These are phyloP conservation scores for Heliopora coerulea DNA, from an alignment of 92 coral and sea anemone genomes.

Conservation along the genomic window DNA sequence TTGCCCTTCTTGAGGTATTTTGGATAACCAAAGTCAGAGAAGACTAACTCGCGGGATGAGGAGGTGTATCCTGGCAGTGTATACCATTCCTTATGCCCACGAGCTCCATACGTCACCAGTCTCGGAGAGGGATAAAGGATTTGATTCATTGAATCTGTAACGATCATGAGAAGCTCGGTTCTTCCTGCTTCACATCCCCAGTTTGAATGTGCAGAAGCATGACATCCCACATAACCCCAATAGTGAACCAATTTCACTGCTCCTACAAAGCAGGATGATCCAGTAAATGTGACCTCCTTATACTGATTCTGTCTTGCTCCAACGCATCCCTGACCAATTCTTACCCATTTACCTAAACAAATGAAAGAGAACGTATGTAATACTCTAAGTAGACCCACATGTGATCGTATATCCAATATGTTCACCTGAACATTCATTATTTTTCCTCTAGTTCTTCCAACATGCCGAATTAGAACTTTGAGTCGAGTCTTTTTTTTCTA, in stretches of 20 bases:
- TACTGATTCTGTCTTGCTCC: not conserved
- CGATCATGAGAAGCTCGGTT: not conserved
- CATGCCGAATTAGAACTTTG: too few relatives aligned
- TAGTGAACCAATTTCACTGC: constrained; percentile 7
- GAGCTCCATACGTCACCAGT: not conserved
- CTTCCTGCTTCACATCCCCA: not conserved
- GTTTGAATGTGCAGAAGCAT: not conserved
- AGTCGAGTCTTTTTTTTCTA: too few relatives aligned
- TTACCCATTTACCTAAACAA: not conserved
- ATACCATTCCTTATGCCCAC: not conserved
- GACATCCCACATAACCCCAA: not conserved
- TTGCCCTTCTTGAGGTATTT: constrained; percentile 11
- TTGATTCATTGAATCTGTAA: not conserved
- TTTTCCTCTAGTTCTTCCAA: too few relatives aligned
- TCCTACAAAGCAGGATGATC: not conserved
- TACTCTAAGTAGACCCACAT: too few relatives aligned
- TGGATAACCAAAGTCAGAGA: constrained; percentile 13
- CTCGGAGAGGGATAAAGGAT: constrained; percentile 1
- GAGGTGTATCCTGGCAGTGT: not conserved
- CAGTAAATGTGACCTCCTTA: not conserved
- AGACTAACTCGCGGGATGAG: not conserved
- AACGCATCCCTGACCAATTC: not conserved
- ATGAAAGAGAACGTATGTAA: too few relatives aligned
- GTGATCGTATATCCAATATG: too few relatives aligned
- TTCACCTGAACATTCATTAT: too few relatives aligned